Base-by-base conservation (phyloP, 2,888 invertebrate species). In the Caradrina kadenii region DNA sequence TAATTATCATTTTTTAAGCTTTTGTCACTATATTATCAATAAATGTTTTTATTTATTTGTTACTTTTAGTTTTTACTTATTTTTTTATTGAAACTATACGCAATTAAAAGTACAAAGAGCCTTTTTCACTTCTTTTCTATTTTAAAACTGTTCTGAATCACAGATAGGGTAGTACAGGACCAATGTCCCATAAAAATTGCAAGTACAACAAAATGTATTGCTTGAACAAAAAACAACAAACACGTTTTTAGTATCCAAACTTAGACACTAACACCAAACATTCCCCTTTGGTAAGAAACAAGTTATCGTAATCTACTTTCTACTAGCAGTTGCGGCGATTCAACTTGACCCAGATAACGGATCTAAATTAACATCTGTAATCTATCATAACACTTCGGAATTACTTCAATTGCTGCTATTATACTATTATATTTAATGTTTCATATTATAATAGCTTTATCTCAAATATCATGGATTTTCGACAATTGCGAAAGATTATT, bases 281-380 rank as follows among this genome's bases (percentile, higher is more conserved):
- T 67, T 63, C 70, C 70, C 65, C 66, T 69, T 80, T 79, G 72
- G 80, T 67, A 73, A 63, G n/a, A 69, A 82, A 77, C 83, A 53
- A 79, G 83, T 79, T 83, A 80, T 66, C 67, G 76, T 79, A 83
- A 84, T 82, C 76, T 73, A 84, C 85, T 85, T 85, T 85, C 85
- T 85, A 85, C 66, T 64, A 67, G 78, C 75, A 78, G 76, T 74
- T 73, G 81, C 78, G 58, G 67, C 75, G 77, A 70, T 71, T 79
- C 79, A 85, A 85, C 85, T 85, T 85, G 85, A 85, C 85, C 85
- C 64, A 79, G 77, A 76, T 65, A 66, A 64, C 60, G 63, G 70
- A 79, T 73, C 65, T 71, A 77, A 82, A 83, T 84, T 80, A 82
- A 80, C 73, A 84, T 83, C 75, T 74, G 64, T 72, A 81, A 78